Evolutionary conservation across 2,113 vertebrate species (phyloP).

Genomic region (Leiothrix lutea): DNA sequence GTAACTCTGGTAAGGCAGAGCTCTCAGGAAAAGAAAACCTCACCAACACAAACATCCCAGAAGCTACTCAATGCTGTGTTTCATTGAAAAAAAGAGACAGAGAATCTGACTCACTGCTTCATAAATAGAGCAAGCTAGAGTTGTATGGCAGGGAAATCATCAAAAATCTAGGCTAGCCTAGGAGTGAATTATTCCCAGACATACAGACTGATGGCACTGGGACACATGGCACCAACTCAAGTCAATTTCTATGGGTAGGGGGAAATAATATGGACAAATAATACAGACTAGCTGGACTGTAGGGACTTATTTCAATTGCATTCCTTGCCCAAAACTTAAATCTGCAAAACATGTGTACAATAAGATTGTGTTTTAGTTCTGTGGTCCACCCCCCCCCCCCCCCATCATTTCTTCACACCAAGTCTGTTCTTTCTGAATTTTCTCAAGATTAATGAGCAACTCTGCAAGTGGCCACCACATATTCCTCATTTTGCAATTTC

Average conservation of each 20-base stretch:
- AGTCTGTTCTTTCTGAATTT: not conserved
- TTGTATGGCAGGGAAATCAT: not conserved
- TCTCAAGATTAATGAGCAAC: conserved; percentile 9
- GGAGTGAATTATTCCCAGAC: not conserved
- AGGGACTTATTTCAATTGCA: not conserved
- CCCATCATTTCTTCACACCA: not conserved
- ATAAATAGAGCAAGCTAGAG: not conserved
- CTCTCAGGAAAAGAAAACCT: not conserved
- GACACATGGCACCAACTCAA: not conserved
- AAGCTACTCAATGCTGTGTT: not conserved
- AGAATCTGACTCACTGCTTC: not conserved
- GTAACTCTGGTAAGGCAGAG: not conserved
- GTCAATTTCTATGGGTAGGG: not conserved
- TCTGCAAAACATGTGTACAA: not conserved
- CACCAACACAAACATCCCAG: not conserved
- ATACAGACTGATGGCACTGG: not conserved
- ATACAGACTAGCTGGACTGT: not conserved
- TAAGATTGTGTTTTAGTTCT: not conserved
- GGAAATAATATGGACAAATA: not conserved
- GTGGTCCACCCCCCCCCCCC: rapidly evolving
- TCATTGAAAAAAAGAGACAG: not conserved
- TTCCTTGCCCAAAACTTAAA: not conserved
- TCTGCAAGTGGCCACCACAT: not conserved
- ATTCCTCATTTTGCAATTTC: not conserved
- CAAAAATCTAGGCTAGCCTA: not conserved